Evolutionary conservation across 2,113 vertebrate genomes (phyloP), one percentile per base, ranked within the genome.

Genomic region (Gobio gobio): DNA sequence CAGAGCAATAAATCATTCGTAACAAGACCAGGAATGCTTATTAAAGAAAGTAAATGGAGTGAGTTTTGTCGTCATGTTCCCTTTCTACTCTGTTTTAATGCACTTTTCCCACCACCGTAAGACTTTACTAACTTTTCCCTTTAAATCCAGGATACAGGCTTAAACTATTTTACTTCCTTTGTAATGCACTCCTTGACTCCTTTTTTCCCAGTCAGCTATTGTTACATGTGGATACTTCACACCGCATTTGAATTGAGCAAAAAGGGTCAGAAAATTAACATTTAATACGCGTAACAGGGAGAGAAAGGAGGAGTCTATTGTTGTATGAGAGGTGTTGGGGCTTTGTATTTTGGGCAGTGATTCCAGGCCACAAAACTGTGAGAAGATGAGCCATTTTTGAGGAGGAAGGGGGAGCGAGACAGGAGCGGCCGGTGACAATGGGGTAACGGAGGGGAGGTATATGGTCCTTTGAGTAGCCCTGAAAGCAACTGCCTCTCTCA

Each of bases 291-390:
- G 83, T 79, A 85, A 76, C 76, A 29, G 78, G 68, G 61, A 83
- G 63, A 24, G 47, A 73, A 79, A 81, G 76, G 45, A 82, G 59
- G 82, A 47, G 66, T 22, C 64, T 73, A 83, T 85, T 87, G 74
- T 85, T 66, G 83, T 74, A 89, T 90, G 85, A 90, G 76, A 83
- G 81, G 90, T 63, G 83, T 84, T 89, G 78, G 85, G 90, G 86
- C 92, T 90, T 88, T 88, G 87, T 93, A 91, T 91, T 91, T 92
- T 92, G 88, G 90, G 87, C 85, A 83, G 80, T 26, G 89, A 90
- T 91, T 87, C 89, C 83, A 75, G 90, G 88, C 89, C 90, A 90
- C 87, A 90, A 91, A 89, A 91, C 88, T 83, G 86, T 0, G 77
- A 89, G 90, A 87, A 84, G 74, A 24, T 86, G 87, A 87, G 73